Evolutionary conservation across 2,888 invertebrate genomes (phyloP), one percentile per base, ranked within the genome.

Genomic region (Sinelater perroti): DNA sequence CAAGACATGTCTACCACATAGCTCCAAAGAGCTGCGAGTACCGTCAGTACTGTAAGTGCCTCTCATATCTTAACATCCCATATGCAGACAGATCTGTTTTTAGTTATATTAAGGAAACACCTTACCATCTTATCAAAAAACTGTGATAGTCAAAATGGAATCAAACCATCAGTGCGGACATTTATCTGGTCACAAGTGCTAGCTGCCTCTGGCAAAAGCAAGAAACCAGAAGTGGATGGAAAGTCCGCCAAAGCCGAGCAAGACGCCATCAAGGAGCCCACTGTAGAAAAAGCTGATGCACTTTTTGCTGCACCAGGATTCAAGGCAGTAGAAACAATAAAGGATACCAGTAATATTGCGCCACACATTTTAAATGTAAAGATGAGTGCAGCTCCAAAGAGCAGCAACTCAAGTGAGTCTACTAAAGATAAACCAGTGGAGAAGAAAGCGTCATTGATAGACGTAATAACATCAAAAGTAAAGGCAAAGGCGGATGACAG

Each of bases 41-140:
- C 24, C 7, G 18, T 36, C 35, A 26, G 14, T 49, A 16, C 26
- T 35, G 54, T 54, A 54, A 54, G 46, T 36, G 47, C n/a, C n/a
- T n/a, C n/a, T n/a, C n/a, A n/a, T n/a, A n/a, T n/a, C n/a, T n/a
- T n/a, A n/a, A n/a, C n/a, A n/a, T n/a, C n/a, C n/a, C n/a, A n/a
- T n/a, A n/a, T n/a, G n/a, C n/a, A n/a, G n/a, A n/a, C n/a, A n/a
- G n/a, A n/a, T n/a, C n/a, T n/a, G n/a, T n/a, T n/a, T n/a, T 6
- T 13, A 54, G 54, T 30, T 54, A 38, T 24, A 24, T 42, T 55
- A 49, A 42, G 26, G 18, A 47, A 26, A 40, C 28, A 33, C 10
- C 3, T 55, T 10, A 24, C 24, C 16, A 24, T 49, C 8, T 17
- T 42, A 33, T 3, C 35, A 13, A 40, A 17, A 14, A 47, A 28